phyloP scores from a whole-genome alignment of 2,113 vertebrate species.

The Ophthalmotilapia sp. region DNA sequence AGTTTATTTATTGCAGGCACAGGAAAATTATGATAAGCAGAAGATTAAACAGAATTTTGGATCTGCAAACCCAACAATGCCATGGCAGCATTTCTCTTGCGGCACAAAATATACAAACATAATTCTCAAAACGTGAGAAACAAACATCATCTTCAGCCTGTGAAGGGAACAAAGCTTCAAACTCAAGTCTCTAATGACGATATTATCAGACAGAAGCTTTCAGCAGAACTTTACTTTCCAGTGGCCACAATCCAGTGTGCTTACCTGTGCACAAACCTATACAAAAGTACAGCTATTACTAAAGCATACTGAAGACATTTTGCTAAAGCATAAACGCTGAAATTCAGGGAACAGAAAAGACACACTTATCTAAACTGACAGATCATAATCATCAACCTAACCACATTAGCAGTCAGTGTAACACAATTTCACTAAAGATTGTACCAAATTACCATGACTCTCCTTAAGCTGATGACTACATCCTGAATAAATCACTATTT shows the following conservation, averaged over 20 bases:
- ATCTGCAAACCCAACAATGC: not conserved
- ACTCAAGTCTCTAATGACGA: not conserved
- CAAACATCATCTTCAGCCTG: not conserved
- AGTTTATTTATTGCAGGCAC: conserved; percentile 60
- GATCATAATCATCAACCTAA: not conserved
- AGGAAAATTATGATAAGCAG: conserved; percentile 20
- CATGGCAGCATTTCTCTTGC: conserved; percentile 2
- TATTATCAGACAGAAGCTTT: not conserved
- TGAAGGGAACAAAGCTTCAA: not conserved
- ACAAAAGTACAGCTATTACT: not conserved
- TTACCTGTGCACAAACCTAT: not conserved
- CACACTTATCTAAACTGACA: not conserved
- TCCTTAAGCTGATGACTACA: not conserved
- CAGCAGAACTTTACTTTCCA: not conserved
- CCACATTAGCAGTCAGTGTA: not conserved
- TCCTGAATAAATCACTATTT: not conserved
- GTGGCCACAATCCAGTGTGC: not conserved
- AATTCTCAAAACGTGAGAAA: conserved; percentile 18
- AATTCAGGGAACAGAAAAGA: not conserved
- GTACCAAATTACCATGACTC: not conserved
- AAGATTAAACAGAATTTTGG: conserved; percentile 2
- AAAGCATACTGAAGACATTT: not conserved
- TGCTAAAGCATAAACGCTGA: not conserved
- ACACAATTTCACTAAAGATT: not conserved
- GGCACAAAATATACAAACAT: conserved; percentile 40